These are phyloP conservation scores for Gyrodactylus bullatarudis DNA, from an alignment of 1,140 invertebrate species.

Conservation along the genomic window DNA sequence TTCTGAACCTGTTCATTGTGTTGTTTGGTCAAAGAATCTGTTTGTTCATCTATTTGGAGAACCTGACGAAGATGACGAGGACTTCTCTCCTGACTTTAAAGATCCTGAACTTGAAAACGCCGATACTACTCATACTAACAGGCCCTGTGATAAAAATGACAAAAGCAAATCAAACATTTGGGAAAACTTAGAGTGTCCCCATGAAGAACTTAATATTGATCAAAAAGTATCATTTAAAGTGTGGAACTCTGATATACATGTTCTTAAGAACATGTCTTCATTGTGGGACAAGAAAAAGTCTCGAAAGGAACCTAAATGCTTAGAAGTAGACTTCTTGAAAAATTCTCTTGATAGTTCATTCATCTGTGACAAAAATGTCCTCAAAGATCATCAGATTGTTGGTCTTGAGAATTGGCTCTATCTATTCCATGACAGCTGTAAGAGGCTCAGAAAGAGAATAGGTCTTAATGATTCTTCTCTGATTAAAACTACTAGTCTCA, in stretches of 20 bases:
- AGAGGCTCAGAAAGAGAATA: neutral
- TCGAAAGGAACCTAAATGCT: neutral
- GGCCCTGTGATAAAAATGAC: neutral
- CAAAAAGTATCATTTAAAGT: neutral
- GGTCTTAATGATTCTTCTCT: neutral
- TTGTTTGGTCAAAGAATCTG: slow-evolving; percentile 93
- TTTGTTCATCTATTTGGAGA: slow-evolving; percentile 93
- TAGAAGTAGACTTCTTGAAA: no score
- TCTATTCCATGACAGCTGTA: neutral
- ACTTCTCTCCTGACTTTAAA: slow-evolving; percentile 76
- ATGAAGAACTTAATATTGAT: neutral
- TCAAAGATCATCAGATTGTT: neutral
- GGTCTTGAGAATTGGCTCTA: neutral
- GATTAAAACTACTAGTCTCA: neutral
- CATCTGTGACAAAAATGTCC: no score
- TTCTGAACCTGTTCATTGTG: slow-evolving; percentile 93
- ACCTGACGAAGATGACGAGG: slow-evolving; percentile 42
- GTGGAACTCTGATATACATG: neutral
- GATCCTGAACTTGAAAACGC: slow-evolving; percentile 39
- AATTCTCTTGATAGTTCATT: no score
- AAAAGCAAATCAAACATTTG: neutral
- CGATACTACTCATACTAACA: no score
- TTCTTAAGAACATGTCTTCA: neutral
- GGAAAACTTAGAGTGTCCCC: neutral
- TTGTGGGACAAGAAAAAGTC: neutral